These are phyloP conservation scores for Chelonus insularis DNA, from an alignment of 1,140 invertebrate species.

Conservation along the genomic window DNA sequence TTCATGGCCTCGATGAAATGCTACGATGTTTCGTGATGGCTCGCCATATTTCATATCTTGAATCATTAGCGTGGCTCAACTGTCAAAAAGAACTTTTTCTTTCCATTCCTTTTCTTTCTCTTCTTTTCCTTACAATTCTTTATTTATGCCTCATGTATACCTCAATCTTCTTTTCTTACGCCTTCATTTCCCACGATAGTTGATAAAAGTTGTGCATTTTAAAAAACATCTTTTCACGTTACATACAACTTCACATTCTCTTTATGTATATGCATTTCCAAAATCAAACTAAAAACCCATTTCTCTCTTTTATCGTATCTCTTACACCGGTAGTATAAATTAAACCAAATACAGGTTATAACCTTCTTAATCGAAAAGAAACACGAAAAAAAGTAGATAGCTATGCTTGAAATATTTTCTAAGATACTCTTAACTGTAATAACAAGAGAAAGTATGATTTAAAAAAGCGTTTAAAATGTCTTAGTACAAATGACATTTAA, in stretches of 20 bases:
- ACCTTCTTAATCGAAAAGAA: too few species aligned
- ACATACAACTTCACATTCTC: too few species aligned
- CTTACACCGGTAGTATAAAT: too few species aligned
- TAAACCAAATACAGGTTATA: too few species aligned
- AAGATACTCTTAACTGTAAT: too few species aligned
- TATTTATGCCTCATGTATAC: neutral
- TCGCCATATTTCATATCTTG: slow-evolving; percentile 33
- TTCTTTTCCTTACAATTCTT: neutral
- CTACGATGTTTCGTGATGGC: slow-evolving; percentile 31
- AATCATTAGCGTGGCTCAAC: slow-evolving; percentile 19
- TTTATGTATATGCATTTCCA: too few species aligned
- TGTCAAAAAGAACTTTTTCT: slow-evolving; percentile 18
- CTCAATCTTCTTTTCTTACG: slow-evolving; percentile 15
- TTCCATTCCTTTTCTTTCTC: slow-evolving; percentile 1
- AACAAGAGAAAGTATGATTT: too few species aligned
- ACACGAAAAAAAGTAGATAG: too few species aligned
- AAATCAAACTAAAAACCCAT: too few species aligned
- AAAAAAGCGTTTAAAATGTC: too few species aligned
- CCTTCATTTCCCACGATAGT: slow-evolving; percentile 17
- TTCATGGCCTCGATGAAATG: slow-evolving; percentile 33
- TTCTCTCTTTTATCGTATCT: neutral
- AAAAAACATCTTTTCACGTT: slow-evolving; percentile 16
- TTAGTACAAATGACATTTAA: too few species aligned
- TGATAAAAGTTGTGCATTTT: neutral
- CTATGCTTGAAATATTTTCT: too few species aligned